Evolutionary conservation across 2,797 vertebrate genomes (phyloP).

Genomic region (Myotis planiceps): DNA sequence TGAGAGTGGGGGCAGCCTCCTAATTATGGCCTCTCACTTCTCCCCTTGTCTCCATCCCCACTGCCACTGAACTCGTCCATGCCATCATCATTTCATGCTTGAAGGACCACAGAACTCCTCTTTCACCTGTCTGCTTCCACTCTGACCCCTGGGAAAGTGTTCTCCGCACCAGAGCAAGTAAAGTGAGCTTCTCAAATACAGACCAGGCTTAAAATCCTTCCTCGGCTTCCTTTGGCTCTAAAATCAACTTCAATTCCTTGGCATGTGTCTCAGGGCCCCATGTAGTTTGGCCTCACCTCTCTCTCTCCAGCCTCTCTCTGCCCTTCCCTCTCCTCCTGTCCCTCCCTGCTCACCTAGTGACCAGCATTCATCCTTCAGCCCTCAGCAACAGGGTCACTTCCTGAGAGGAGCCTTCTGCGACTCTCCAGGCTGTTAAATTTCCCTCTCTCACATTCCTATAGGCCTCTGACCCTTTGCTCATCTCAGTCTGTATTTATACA

Average conservation of each 20-base stretch:
- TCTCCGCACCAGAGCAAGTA: neutral
- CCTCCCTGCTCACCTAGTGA: too few species aligned
- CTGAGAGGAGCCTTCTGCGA: neutral
- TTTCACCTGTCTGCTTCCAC: neutral
- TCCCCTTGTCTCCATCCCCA: neutral
- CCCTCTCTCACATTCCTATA: neutral
- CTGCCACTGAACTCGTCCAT: too few species aligned
- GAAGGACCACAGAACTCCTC: neutral
- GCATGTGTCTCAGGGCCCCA: neutral
- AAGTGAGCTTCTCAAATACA: neutral
- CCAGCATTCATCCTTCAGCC: neutral
- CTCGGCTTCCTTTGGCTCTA: neutral
- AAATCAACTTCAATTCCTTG: neutral
- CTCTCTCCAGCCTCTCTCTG: neutral
- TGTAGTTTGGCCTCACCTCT: accelerated
- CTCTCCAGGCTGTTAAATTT: neutral
- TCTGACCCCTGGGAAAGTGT: neutral
- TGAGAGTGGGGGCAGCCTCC: neutral
- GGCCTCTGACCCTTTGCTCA: neutral
- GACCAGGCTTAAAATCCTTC: neutral
- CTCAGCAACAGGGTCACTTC: neutral
- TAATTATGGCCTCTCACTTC: accelerated
- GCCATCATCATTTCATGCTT: neutral
- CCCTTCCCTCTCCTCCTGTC: neutral
- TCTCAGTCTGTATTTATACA: neutral